phyloP scores from a whole-genome alignment of 1,140 invertebrate species.

The Aphaenogaster rudis region DNA sequence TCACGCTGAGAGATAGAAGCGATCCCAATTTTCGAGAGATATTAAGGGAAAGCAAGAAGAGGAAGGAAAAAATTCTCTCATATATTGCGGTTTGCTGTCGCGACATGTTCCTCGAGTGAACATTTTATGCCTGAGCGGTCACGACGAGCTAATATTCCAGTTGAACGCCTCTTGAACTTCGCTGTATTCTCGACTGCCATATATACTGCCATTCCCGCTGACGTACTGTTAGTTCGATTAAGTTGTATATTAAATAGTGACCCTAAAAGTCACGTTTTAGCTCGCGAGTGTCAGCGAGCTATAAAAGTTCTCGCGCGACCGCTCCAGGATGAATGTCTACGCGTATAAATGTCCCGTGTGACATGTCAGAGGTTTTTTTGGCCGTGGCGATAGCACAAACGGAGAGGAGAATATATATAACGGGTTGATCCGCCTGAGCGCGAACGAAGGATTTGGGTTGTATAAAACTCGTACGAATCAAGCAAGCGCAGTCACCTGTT shows the following conservation, averaged over 20 bases:
- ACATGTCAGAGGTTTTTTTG: constrained; percentile 38
- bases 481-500: constrained; percentile 17
- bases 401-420: constrained; percentile 24
- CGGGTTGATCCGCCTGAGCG: not conserved
- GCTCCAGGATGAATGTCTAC: constrained; percentile 19
- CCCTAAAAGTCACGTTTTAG: constrained; percentile 4
- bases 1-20: constrained; percentile 1
- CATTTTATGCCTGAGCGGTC: constrained; percentile 15
- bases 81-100: constrained; percentile 17
- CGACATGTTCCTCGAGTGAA: constrained; percentile 18
- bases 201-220: constrained; percentile 54
- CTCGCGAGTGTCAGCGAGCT: constrained; percentile 16
- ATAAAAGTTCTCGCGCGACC: constrained; percentile 22
- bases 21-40: constrained; percentile 33
- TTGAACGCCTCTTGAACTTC: constrained; percentile 22
- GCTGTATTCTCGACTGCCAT: constrained; percentile 30
- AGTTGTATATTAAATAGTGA: constrained; percentile 27
- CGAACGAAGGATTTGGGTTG: constrained; percentile 22
- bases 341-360: constrained; percentile 20
- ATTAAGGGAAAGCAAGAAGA: not conserved
- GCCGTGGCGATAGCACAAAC: constrained; percentile 14
- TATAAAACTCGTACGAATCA: not conserved
- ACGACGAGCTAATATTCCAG: constrained; percentile 5
- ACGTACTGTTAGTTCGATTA: constrained; percentile 42
- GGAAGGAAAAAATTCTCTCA: not conserved